Base-by-base conservation (phyloP, 2,888 invertebrate species). In the Rhingia rostrata region DNA sequence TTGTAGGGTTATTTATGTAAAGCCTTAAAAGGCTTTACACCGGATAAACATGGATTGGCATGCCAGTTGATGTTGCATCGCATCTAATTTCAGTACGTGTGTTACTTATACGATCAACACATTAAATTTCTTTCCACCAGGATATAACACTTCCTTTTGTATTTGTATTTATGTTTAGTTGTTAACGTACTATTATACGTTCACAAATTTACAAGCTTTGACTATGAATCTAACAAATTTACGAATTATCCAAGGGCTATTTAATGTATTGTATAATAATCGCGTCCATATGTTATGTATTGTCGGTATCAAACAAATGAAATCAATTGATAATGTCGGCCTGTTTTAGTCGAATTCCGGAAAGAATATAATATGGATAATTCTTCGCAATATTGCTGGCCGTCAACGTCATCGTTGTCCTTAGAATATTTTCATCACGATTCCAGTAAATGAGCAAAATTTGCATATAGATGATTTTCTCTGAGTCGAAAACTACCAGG, bases 401-500 rank as follows among this genome's bases (percentile, higher is more conserved):
- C 39, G 32, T 33, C 32, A 35, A 4, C 39, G 37, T 53, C 41
- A 30, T 53, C 6, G 37, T 49, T n/a, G 30, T 54, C 12, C 37
- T 43, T n/a, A 47, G 51, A 14, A 12, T 47, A 58, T 60, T 75
- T 75, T 37, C 49, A 66, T 66, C 74, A 66, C 58, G 74, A 66
- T 60, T 66, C 58, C 6, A 22, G 41, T 35, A 66, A 75, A 66
- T 35, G 58, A 66, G 66, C 43, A 60, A 75, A 75, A 75, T 75
- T 75, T 75, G 58, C 74, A 66, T 75, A 51, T 60, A 75, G 66
- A 66, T 60, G 66, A 43, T 43, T 66, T 51, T 51, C 32, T 22
- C 22, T 22, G 22, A 22, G 2, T 22, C 4, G 66, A 37, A 60
- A 58, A 58, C 58, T 14, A 49, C 47, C 56, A 33, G 41, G 47